Evolutionary conservation across 92 coral and sea anemone genomes (phyloP).

Genomic region (Epizoanthus fatuus): DNA sequence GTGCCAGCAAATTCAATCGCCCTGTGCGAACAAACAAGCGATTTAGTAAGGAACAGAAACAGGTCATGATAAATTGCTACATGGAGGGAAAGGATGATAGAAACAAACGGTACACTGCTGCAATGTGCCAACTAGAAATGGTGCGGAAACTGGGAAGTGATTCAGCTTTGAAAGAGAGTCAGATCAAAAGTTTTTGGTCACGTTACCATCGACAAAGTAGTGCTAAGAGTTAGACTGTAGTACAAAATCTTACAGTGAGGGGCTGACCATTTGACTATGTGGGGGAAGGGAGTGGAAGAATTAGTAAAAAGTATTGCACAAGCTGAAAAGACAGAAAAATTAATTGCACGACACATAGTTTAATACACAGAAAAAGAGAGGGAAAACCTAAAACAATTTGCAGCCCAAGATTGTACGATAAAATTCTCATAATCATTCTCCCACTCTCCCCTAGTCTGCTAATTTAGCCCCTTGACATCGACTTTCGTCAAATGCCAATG

Average conservation of each 20-base stretch:
- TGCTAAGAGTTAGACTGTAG: not conserved
- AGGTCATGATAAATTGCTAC: slow-evolving; percentile 49
- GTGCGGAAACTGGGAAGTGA: slow-evolving; percentile 38
- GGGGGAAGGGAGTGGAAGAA: not conserved
- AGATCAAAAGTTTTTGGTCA: slow-evolving; percentile 51
- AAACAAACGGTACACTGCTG: slow-evolving; percentile 49
- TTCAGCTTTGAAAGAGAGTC: slow-evolving; percentile 35
- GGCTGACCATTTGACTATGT: not conserved
- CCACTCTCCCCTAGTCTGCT: not conserved
- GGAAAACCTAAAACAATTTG: no score
- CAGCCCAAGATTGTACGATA: no score
- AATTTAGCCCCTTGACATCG: not conserved
- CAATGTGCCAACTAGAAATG: slow-evolving; percentile 57
- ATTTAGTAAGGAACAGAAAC: slow-evolving; percentile 43
- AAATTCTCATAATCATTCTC: no score
- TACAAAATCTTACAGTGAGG: not conserved
- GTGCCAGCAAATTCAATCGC: slow-evolving; percentile 37
- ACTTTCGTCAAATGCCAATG: no score
- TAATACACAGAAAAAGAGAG: no score
- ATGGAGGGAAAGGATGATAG: slow-evolving; percentile 42
- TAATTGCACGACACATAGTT: no score
- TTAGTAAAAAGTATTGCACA: not conserved
- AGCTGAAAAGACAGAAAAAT: no score
- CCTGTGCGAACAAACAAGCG: slow-evolving; percentile 15
- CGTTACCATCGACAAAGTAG: slow-evolving; percentile 17